A percentile compares a stretch with the other conserved stretches of the same genome.
Conservation (phyloP, 2,797 vertebrate species). For the Pogoniulus pusillus region DNA sequence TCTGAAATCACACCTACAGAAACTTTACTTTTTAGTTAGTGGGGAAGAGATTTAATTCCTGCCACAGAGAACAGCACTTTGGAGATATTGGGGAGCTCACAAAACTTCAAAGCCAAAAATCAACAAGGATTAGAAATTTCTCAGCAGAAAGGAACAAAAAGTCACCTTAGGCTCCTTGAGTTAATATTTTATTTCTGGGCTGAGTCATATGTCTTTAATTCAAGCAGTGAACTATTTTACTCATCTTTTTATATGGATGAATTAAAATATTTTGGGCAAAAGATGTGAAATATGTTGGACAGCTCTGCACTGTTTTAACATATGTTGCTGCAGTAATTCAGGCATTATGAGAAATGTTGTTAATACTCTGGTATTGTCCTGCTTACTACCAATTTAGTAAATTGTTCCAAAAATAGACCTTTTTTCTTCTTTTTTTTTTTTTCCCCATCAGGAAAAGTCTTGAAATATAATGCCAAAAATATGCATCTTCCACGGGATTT, state of each 20-base stretch:
- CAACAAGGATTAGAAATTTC: background rate
- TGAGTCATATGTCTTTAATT: constrained; percentile 43
- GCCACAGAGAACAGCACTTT: background rate
- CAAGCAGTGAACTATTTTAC: constrained; percentile 26
- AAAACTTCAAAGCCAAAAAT: background rate
- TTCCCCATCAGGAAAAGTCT: background rate
- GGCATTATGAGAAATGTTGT: constrained; percentile 54
- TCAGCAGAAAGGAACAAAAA: background rate
- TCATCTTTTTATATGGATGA: background rate
- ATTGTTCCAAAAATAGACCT: constrained; percentile 65
- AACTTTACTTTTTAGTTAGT: background rate
- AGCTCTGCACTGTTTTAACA: constrained; percentile 19
- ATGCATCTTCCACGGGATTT: constrained; percentile 46
- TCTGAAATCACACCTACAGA: background rate
- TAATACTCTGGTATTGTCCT: constrained; percentile 59
- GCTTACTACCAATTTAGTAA: constrained; percentile 62
- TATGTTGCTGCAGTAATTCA: constrained; percentile 45
- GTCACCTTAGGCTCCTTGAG: background rate
- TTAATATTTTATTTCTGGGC: constrained; percentile 10
- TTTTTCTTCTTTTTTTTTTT: background rate
- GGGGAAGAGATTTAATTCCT: background rate
- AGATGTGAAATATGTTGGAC: constrained; percentile 30
- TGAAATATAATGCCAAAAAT: constrained; percentile 53
- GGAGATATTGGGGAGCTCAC: background rate
- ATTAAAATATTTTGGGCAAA: constrained; percentile 53